Evolutionary conservation across 2,888 invertebrate genomes (phyloP).

Genomic region (Ctenicera cuprea): DNA sequence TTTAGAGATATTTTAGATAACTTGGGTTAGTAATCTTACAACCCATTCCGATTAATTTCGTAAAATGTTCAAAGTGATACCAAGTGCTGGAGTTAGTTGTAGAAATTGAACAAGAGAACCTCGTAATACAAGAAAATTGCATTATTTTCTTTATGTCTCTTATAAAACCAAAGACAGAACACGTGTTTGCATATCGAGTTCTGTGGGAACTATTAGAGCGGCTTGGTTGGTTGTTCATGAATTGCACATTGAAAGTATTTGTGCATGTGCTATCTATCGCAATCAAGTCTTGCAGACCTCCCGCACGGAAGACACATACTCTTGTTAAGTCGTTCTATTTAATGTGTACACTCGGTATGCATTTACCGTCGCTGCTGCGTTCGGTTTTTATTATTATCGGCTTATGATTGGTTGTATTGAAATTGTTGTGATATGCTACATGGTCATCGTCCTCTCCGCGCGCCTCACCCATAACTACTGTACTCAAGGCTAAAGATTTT

Average conservation of each 20-base stretch:
- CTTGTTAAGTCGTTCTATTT: conserved; percentile 20
- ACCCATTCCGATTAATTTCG: too few relatives aligned
- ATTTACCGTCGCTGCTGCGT: conserved; percentile 9
- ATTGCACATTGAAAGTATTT: conserved; percentile 24
- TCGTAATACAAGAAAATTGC: neutral
- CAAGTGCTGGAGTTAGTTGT: too few relatives aligned
- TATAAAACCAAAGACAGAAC: conserved; percentile 9
- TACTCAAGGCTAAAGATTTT: conserved; percentile 25
- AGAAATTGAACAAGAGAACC: neutral
- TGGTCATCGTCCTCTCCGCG: conserved; percentile 23
- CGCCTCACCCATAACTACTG: conserved; percentile 21
- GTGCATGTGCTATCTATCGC: conserved; percentile 17
- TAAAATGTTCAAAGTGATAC: too few relatives aligned
- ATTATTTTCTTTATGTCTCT: neutral
- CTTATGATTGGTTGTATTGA: conserved; percentile 12
- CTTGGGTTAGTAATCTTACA: too few relatives aligned
- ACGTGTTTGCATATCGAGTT: conserved; percentile 25
- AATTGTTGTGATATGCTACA: conserved; percentile 16
- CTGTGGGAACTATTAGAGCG: conserved; percentile 25
- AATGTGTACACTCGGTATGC: conserved; percentile 21
- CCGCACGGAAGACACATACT: conserved; percentile 15
- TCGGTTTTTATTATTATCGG: conserved; percentile 20
- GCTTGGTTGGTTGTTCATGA: conserved; percentile 12
- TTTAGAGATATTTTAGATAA: too few relatives aligned
- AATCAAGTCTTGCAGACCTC: conserved; percentile 21